Base-by-base conservation (phyloP, 1,140 invertebrate genomes). In the Diorhabda carinulata region DNA sequence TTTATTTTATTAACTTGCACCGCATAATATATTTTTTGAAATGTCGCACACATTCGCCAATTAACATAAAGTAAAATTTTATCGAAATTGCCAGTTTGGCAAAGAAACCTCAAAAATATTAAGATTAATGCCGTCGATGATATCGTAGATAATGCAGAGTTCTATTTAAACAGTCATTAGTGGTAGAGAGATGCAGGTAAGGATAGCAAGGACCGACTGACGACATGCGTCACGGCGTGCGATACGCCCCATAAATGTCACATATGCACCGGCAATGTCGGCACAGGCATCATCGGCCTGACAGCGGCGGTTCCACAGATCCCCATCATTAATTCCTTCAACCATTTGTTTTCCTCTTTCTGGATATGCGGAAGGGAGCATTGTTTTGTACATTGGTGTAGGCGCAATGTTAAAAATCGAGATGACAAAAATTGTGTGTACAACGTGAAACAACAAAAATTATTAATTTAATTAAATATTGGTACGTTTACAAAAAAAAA, bases 121-220 rank as follows among this genome's bases (percentile, higher is more conserved):
- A 52, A 52, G 47, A 52, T 52, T 52, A n/a, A 52, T 52, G 47
- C 47, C 47, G 47, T 65, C 64, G 64, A 65, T 65, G 41, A n/a
- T 57, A 65, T 57, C 47, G 47, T 43, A 42, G 64, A 65, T 47
- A 57, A 57, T 10, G 61, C 43, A 41, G 52, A 41, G 64, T 65
- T 65, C 75, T 76, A 78, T 78, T 78, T 78, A 76, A 72, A 78
- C 76, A 67, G 74, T 75, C 75, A 78, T 78, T 78, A 78, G 74
- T 71, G 73, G 60, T 43, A 58, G 64, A 61, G 61, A 76, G 76
- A 78, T 78, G 61, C 76, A 78, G 75, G 76, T 78, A 77, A 75
- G 76, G 47, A 52, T 52, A 52, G 47, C 47, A n/a, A 75, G 72
- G 66, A 68, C 57, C 58, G 70, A 60, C 41, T 75, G 75, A 74